Evolutionary conservation across 2,113 vertebrate genomes (phyloP), one percentile per base, ranked within the genome.

Genomic region (Phalacrocorax pelagicus): DNA sequence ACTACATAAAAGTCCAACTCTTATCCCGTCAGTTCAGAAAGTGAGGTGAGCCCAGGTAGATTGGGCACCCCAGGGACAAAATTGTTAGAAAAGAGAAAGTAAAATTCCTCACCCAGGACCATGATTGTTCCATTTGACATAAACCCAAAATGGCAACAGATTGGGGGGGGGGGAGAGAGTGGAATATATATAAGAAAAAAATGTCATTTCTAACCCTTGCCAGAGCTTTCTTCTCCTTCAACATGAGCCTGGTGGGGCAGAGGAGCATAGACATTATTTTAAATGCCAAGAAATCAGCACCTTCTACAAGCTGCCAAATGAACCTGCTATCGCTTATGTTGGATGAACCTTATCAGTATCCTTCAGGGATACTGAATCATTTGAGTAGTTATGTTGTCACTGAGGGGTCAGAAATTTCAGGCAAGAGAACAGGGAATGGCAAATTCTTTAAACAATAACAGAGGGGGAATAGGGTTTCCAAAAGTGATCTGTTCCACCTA

Each of bases 281-380:
- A 73, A 90, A 57, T 90, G 82, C 91, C 65, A 85, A 90, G 74
- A 85, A 85, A 81, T 87, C 81, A 62, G 90, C 79, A 63, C 70
- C 15, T 74, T 63, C 85, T 74, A 71, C 44, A 85, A 84, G 86
- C 57, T 83, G 84, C 81, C 42, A 91, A 88, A 27, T 51, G 74
- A 93, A 93, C 52, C 52, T 92, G 79, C 79, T 88, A 10, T 75
- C 7, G 6, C 52, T 90, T 67, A 62, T 59, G 38, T 54, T 86
- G 71, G 44, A 69, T 80, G 74, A 94, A 69, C 20, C n/a, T 94
- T 82, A 88, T 51, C 32, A 22, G 66, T 65, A 80, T 86, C 44
- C 83, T 88, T 90, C 52, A 90, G 30, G 36, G 66, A 87, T 54
- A 65, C 30, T 72, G 81, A 73, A 82, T 87, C 47, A 80, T 78